Percentiles rank a stretch among this genome's conserved stretches.
phyloP scores from a whole-genome alignment of 2,888 invertebrate genomes.

The Cosmia pyralina region DNA sequence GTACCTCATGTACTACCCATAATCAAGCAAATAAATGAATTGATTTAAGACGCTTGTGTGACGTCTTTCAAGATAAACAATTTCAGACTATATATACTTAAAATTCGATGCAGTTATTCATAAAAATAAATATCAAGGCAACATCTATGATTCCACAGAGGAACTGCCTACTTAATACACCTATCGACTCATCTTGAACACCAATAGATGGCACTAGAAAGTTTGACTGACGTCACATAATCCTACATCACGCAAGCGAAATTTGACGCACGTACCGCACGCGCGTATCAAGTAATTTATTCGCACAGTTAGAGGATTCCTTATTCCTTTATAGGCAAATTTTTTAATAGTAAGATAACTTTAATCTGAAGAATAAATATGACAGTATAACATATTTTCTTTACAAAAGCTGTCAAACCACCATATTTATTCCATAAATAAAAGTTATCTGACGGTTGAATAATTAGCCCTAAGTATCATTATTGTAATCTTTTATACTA shows the following conservation, averaged over 20 bases:
- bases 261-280: neutral
- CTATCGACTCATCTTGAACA: neutral
- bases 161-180: neutral
- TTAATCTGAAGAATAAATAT: too few relatives aligned
- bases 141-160: neutral
- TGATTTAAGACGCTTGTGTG: neutral
- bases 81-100: neutral
- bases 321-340: neutral
- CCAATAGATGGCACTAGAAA: constrained; percentile 10
- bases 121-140: neutral
- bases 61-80: neutral
- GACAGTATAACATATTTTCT: too few relatives aligned
- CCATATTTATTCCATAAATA: too few relatives aligned
- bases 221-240: neutral
- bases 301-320: neutral
- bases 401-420: too few relatives aligned
- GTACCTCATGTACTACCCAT: neutral
- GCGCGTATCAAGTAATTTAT: neutral
- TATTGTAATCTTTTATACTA: neutral
- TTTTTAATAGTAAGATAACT: too few relatives aligned
- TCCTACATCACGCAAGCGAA: neutral
- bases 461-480: too few relatives aligned
- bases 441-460: too few relatives aligned
- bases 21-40: neutral
- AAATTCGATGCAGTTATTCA: neutral